Conservation (phyloP, 2,113 vertebrate species). For the Crocuta crocuta region DNA sequence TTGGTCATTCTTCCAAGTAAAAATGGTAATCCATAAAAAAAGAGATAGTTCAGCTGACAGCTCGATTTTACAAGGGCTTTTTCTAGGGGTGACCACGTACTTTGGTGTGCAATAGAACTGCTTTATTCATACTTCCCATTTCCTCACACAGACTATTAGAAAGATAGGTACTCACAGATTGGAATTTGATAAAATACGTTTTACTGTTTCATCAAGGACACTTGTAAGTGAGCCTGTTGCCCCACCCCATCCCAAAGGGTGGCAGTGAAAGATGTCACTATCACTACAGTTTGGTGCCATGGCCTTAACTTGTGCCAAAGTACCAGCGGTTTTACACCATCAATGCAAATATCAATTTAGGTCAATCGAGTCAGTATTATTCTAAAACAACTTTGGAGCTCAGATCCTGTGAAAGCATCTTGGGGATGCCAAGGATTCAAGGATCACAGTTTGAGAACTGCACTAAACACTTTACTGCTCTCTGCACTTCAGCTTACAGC, state of each 20-base stretch:
- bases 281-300: not conserved
- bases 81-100: not conserved
- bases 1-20: not conserved
- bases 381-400: not conserved
- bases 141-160: not conserved
- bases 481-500: not conserved
- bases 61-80: not conserved
- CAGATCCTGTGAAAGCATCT: not conserved
- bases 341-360: not conserved
- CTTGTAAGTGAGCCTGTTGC: not conserved
- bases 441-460: not conserved
- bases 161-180: not conserved
- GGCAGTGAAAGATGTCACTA: not conserved
- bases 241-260: not conserved
- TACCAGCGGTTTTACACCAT: not conserved
- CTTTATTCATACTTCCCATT: not conserved
- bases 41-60: not conserved
- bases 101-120: not conserved
- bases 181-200: not conserved
- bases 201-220: not conserved
- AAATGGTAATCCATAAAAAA: not conserved
- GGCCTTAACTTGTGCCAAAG: not conserved
- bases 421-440: not conserved
- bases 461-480: not conserved
- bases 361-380: not conserved